phyloP scores from a whole-genome alignment of 2,113 vertebrate species.

The Argyrosomus japonicus region DNA sequence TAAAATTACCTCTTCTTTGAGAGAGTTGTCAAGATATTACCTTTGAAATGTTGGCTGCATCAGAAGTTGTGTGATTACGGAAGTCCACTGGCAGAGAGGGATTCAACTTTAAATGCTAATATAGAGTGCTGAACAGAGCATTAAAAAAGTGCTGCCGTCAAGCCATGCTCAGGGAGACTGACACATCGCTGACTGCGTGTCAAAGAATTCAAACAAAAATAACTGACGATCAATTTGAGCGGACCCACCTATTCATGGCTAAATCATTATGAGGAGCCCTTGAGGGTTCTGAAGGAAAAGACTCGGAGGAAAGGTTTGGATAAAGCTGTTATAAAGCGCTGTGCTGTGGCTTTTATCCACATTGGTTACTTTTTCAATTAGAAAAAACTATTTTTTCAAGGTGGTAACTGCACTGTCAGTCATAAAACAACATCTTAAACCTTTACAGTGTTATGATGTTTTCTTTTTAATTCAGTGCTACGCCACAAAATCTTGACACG shows the following conservation, averaged over 20 bases:
- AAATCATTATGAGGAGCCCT: constrained; percentile 45
- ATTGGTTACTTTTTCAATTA: constrained; percentile 12
- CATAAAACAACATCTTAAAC: neutral
- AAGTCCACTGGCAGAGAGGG: constrained; percentile 30
- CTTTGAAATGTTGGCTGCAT: constrained; percentile 29
- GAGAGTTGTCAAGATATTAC: constrained; percentile 27
- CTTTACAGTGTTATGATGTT: neutral
- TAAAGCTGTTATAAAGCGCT: constrained; percentile 25
- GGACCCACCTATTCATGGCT: constrained; percentile 53
- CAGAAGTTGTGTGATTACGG: constrained; percentile 7
- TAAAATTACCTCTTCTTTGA: constrained; percentile 6
- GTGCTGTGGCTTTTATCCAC: constrained; percentile 51
- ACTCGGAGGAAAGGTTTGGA: constrained; percentile 20
- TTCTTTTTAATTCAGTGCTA: neutral
- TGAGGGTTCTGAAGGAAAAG: constrained; percentile 24
- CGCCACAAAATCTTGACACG: neutral
- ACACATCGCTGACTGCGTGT: constrained; percentile 69
- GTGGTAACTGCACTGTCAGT: neutral
- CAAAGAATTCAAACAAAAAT: constrained; percentile 67
- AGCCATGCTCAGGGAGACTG: constrained; percentile 50
- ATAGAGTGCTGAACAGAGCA: constrained; percentile 64
- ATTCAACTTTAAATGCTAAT: constrained; percentile 63
- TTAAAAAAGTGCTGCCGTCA: constrained; percentile 67
- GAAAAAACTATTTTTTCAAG: neutral
- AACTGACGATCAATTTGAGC: constrained; percentile 69